Base-by-base conservation (phyloP, 2,797 vertebrate species). In the Adelosebastes latens region DNA sequence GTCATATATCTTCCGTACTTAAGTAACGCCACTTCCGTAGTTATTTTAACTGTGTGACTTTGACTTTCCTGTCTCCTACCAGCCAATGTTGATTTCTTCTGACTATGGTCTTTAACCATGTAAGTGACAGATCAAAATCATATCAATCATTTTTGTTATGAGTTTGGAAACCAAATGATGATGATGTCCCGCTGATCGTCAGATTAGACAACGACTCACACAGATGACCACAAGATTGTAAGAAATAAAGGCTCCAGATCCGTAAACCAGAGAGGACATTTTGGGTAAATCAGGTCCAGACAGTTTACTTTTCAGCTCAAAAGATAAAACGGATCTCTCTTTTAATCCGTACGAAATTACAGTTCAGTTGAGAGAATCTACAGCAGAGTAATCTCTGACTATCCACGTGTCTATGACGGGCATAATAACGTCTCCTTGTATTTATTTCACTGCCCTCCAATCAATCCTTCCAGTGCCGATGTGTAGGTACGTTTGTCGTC, bases 191-290 rank as follows among this genome's bases (percentile, higher is more conserved):
- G 39, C 39, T 42, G 39, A 16, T 42, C 13, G 12, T 39, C 12
- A 0, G 12, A 39, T 39, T 12, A 39, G 36, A 39, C 0, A 13
- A 39, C 12, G 36, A 39, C 39, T 32, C 79, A 76, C 66, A 49
- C 61, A 31, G 60, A 72, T 27, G 13, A 61, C 31, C 75, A 36
- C 1, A 66, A 70, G 75, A 83, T 25, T 13, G 31, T 27, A 10
- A 66, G 72, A 83, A 77, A 63, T 16, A n/a, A 74, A 75, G 22
- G 24, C 66, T 36, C 36, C 59, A 58, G 32, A 46, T 60, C 72
- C 20, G 22, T 10, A 20, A 49, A 69, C 10, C 1, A 14, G 16
- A 42, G n/a, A 13, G 36, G 58, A 36, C 29, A 14, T 42, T 62
- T 53, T 18, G 31, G 27, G 32, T 10, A 11, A 73, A 14, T 67